Evolutionary conservation across 2,888 invertebrate species (phyloP).

Genomic region (Lithophane socia): DNA sequence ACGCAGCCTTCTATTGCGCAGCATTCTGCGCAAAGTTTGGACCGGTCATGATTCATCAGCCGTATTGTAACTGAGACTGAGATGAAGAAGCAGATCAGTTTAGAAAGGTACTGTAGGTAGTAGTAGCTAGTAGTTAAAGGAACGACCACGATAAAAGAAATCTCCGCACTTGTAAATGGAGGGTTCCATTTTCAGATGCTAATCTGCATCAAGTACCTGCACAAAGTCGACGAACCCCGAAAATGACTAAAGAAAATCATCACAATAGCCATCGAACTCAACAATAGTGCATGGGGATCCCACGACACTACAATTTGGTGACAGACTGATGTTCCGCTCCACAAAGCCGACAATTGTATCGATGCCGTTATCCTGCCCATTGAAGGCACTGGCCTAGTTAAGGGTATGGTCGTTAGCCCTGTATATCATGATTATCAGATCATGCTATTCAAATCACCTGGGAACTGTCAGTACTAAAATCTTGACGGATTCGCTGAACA

Average conservation of each 20-base stretch:
- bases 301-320: constrained; percentile 69
- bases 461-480: not conserved
- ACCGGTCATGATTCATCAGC: too few species aligned
- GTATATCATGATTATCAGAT: constrained; percentile 25
- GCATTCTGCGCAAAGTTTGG: too few species aligned
- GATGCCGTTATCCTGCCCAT: constrained; percentile 75
- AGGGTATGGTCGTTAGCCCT: constrained; percentile 64
- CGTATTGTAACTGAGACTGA: not conserved
- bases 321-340: constrained; percentile 76
- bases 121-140: not conserved
- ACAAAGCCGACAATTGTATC: constrained; percentile 75
- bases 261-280: constrained; percentile 30
- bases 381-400: constrained; percentile 74
- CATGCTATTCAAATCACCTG: constrained; percentile 26
- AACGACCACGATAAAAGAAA: not conserved
- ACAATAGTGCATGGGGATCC: constrained; percentile 63
- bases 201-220: not conserved
- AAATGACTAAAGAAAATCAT: constrained; percentile 54
- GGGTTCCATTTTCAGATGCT: not conserved
- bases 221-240: constrained; percentile 33
- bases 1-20: too few species aligned
- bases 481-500: not conserved
- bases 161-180: not conserved
- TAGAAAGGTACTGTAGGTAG: not conserved
- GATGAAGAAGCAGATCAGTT: not conserved